Evolutionary conservation across 2,113 vertebrate genomes (phyloP).

Genomic region (Myotis davidii): DNA sequence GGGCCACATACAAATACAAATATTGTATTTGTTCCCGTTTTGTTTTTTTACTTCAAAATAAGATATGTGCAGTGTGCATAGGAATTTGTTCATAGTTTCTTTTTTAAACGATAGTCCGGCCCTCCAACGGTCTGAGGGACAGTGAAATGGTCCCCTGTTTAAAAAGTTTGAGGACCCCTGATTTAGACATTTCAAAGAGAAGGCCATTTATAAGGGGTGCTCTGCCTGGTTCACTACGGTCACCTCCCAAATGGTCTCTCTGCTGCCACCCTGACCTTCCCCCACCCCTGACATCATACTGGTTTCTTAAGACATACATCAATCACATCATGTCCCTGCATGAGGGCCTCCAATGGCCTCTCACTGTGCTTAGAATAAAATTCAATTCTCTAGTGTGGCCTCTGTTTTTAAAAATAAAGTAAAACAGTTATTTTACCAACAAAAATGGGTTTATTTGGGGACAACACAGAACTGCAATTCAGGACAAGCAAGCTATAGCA

Average conservation of each 20-base stretch:
- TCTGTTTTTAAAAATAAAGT: not conserved
- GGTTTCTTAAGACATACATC: not conserved
- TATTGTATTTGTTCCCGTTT: too few relatives aligned
- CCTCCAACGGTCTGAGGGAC: too few relatives aligned
- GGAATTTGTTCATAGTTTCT: too few relatives aligned
- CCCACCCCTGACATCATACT: too few relatives aligned
- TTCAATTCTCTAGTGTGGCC: too few relatives aligned
- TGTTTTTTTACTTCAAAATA: too few relatives aligned
- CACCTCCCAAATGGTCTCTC: not conserved
- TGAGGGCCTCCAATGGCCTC: not conserved
- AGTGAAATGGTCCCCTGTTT: too few relatives aligned
- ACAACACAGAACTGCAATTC: not conserved
- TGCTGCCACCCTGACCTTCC: not conserved
- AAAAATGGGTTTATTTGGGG: not conserved
- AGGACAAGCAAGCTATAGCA: not conserved
- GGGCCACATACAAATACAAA: too few relatives aligned
- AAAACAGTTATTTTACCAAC: not conserved
- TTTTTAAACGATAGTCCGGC: too few relatives aligned
- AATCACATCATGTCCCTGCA: not conserved
- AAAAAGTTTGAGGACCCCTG: too few relatives aligned
- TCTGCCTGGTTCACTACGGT: not conserved
- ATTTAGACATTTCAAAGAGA: conserved; percentile 50
- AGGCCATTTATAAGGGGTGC: conserved; percentile 59
- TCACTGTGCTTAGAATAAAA: not conserved
- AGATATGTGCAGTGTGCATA: too few relatives aligned